Evolutionary conservation across 2,113 vertebrate species (phyloP).

Genomic region (Malurus elegans): DNA sequence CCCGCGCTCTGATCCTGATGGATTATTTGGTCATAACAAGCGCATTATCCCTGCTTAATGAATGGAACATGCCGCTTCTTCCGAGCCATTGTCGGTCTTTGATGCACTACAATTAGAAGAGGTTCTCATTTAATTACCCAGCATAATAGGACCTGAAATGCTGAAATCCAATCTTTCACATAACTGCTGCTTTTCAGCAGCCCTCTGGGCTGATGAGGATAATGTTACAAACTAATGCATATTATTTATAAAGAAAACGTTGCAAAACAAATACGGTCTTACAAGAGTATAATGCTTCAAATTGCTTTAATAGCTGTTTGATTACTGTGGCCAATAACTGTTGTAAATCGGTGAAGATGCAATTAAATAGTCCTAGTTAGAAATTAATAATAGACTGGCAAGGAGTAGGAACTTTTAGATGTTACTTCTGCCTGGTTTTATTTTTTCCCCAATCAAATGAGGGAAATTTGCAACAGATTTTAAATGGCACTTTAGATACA

Average conservation of each 20-base stretch:
- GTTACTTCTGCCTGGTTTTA: not conserved
- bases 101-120: not conserved
- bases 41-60: not conserved
- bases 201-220: conserved; percentile 31
- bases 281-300: not conserved
- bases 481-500: not conserved
- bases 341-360: not conserved
- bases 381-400: not conserved
- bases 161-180: conserved; percentile 32
- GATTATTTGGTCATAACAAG: not conserved
- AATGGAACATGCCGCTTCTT: not conserved
- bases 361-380: conserved; percentile 18
- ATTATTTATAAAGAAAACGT: conserved; percentile 19
- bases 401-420: not conserved
- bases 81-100: not conserved
- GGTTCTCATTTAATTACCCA: conserved; percentile 26
- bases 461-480: not conserved
- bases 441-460: not conserved
- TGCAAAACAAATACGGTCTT: conserved; percentile 12
- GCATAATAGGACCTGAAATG: conserved; percentile 23
- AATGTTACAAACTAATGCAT: conserved; percentile 4
- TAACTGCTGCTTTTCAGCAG: conserved; percentile 12
- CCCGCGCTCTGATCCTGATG: not conserved
- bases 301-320: conserved; percentile 23
- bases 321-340: conserved; percentile 3